Evolutionary conservation across 2,113 vertebrate species (phyloP).

Genomic region (Bufo gargarizans): DNA sequence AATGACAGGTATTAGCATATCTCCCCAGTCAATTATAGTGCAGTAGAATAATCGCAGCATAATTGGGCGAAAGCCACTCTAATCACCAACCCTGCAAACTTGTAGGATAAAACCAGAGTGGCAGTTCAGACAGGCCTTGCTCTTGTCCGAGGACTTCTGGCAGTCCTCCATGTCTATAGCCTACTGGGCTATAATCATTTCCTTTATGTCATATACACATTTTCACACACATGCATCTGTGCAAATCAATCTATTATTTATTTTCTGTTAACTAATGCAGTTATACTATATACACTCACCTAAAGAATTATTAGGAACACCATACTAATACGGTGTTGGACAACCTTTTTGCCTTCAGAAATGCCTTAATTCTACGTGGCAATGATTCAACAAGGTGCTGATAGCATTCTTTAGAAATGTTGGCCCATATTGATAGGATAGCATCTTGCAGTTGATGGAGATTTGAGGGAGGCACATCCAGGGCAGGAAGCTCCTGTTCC

Average conservation of each 20-base stretch:
- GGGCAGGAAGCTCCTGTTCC: too few species aligned
- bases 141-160: conserved; percentile 78
- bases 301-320: too few species aligned
- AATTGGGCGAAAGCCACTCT: conserved; percentile 98
- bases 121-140: conserved; percentile 89
- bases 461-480: too few species aligned
- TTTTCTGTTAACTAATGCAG: neutral
- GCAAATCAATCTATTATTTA: neutral
- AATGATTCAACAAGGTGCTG: too few species aligned
- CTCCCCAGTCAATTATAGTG: conserved; percentile 99
- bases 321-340: too few species aligned
- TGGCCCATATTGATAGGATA: too few species aligned
- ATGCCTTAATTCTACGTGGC: too few species aligned
- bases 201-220: neutral
- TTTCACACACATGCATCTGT: neutral
- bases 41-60: conserved; percentile 97
- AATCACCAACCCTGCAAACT: conserved; percentile 96
- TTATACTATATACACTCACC: too few species aligned
- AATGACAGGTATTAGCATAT: conserved; percentile 99
- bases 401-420: too few species aligned
- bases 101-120: conserved; percentile 80
- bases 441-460: too few species aligned
- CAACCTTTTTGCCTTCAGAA: too few species aligned
- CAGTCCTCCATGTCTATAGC: conserved; percentile 58
- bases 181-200: conserved; percentile 32